Percentiles rank a stretch among this genome's conserved stretches.
phyloP scores from a whole-genome alignment of 2,888 invertebrate species.

The Lithosia quadra region DNA sequence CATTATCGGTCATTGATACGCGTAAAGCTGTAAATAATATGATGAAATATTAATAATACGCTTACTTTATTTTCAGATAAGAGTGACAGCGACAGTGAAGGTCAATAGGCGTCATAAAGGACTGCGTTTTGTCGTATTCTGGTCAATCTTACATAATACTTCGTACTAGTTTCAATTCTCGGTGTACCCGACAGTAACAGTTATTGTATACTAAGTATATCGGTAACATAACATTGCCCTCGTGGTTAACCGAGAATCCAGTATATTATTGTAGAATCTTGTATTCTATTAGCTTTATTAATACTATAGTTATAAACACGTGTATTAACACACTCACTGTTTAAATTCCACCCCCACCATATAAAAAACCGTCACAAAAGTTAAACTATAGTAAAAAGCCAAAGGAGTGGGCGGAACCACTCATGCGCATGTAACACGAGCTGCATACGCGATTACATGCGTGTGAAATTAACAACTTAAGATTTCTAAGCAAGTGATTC shows the following conservation, averaged over 20 bases:
- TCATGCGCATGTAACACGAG: neutral
- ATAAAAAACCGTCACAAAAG: constrained; percentile 69
- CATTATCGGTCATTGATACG: constrained; percentile 32
- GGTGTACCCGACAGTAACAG: constrained; percentile 56
- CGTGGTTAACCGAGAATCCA: constrained; percentile 48
- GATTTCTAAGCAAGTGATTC: neutral
- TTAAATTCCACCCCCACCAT: constrained; percentile 80
- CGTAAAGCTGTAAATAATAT: constrained; percentile 38
- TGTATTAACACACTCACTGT: constrained; percentile 87
- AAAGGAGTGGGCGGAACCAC: neutral
- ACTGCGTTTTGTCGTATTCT: constrained; percentile 83
- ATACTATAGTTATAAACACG: constrained; percentile 66
- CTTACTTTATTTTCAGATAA: constrained; percentile 90
- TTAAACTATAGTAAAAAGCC: constrained; percentile 31
- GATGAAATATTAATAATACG: constrained; percentile 42
- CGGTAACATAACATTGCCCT: constrained; percentile 24
- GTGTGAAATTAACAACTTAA: neutral
- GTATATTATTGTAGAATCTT: constrained; percentile 64
- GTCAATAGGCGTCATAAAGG: constrained; percentile 89
- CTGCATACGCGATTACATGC: neutral
- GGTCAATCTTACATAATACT: constrained; percentile 85
- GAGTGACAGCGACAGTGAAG: constrained; percentile 98
- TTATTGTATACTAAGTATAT: constrained; percentile 37
- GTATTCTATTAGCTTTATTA: constrained; percentile 82
- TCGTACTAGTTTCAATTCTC: constrained; percentile 78